phyloP scores from a whole-genome alignment of 2,113 vertebrate genomes.

The Upupa epops region DNA sequence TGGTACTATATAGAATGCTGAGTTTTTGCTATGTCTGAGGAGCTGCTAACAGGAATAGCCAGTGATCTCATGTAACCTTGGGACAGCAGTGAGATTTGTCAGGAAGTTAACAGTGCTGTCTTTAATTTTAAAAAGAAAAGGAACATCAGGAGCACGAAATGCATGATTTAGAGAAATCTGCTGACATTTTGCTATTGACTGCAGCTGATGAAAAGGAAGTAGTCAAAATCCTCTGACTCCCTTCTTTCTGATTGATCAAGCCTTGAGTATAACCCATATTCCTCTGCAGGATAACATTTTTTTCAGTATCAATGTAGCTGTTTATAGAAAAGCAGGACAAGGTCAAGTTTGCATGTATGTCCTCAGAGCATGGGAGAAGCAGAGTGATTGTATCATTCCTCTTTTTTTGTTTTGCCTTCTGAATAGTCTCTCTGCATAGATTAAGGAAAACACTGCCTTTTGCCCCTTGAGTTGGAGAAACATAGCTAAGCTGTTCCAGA shows the following conservation, averaged over 20 bases:
- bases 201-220: background rate
- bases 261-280: background rate
- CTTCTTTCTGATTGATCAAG: background rate
- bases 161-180: conserved; percentile 36
- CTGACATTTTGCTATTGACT: conserved; percentile 24
- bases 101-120: conserved; percentile 22
- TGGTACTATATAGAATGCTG: background rate
- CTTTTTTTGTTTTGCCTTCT: background rate
- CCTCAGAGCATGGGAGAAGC: background rate
- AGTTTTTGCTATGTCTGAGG: conserved; percentile 1
- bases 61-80: conserved; percentile 60
- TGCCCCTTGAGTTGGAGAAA: background rate
- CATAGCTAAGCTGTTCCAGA: background rate
- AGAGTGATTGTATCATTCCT: background rate
- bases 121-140: conserved; percentile 45
- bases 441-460: background rate
- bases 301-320: conserved; percentile 4
- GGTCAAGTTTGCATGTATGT: background rate
- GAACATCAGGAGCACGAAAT: conserved; percentile 30
- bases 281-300: background rate
- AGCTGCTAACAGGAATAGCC: conserved; percentile 43
- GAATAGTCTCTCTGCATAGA: background rate
- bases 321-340: background rate
- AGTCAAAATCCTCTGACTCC: background rate
- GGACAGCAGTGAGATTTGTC: conserved; percentile 47